Base-by-base conservation (phyloP, 2,113 vertebrate species). In the Jacana jacana region DNA sequence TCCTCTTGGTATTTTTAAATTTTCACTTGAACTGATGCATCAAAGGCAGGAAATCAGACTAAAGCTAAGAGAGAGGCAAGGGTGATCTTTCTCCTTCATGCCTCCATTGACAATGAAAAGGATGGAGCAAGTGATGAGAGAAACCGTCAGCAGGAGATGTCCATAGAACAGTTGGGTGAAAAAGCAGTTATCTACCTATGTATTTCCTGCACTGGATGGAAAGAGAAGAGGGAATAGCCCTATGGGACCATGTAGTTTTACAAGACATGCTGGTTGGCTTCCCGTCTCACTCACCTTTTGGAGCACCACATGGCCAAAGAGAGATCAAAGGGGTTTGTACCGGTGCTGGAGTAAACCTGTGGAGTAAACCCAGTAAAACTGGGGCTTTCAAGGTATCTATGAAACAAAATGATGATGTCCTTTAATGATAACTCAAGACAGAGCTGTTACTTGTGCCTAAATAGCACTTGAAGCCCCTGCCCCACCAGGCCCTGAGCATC, bases 151-250 rank as follows among this genome's bases (percentile, higher is more conserved):
- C n/a, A 57, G 46, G 78, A 77, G 10, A 52, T 30, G 28, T 35
- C 42, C 57, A 68, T 1, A 0, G 8, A 58, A 17, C 9, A 44
- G 8, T 0, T n/a, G 37, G 7, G 7, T 63, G 37, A 73, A 58
- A 69, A 82, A 65, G 4, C 2, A 77, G 16, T 46, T 81, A 16
- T 30, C 8, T 55, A 22, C 17, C 9, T 61, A 54, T 22, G 20
- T 64, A 1, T 54, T 42, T 40, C 28, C 40, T 17, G 31, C 48
- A 31, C 30, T 17, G 46, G 35, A 39, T 37, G 16, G 49, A 84
- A 58, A 46, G 24, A 40, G 46, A 51, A 60, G 22, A 49, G 10
- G 19, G 49, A 72, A 39, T 6, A 0, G 5, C 20, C 14, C 9
- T 11, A 4, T 13, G 33, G 46, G 25, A 72, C 20, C 12, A 6